Conservation (phyloP, 2,888 invertebrate genomes). For the Harpalus rubripes region DNA sequence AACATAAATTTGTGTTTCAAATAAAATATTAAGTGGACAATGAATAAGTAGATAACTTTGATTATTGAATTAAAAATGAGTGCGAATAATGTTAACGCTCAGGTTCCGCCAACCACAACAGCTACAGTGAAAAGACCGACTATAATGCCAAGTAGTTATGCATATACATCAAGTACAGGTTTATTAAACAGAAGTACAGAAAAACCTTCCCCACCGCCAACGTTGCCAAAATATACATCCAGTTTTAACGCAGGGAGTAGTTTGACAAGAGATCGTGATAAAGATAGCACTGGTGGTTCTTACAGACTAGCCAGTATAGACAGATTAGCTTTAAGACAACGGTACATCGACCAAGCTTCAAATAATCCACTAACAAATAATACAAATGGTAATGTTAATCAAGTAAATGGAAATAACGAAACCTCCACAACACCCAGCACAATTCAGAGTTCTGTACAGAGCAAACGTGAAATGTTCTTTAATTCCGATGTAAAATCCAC, state of each 20-base stretch:
- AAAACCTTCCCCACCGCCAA: slow-evolving; percentile 88
- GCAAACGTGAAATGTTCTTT: slow-evolving; percentile 93
- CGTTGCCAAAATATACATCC: slow-evolving; percentile 88
- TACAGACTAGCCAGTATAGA: slow-evolving; percentile 90
- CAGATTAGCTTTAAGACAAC: slow-evolving; percentile 89
- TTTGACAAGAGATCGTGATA: slow-evolving; percentile 81
- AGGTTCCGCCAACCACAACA: slow-evolving; percentile 74
- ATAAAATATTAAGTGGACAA: slow-evolving; percentile 47
- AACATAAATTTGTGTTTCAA: slow-evolving; percentile 10
- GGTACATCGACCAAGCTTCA: slow-evolving; percentile 85
- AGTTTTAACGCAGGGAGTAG: slow-evolving; percentile 87
- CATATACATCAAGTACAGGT: slow-evolving; percentile 83
- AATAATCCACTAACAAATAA: slow-evolving; percentile 73
- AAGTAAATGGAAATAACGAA: slow-evolving; percentile 75
- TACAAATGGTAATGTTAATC: slow-evolving; percentile 77
- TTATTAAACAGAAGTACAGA: slow-evolving; percentile 80
- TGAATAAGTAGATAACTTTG: slow-evolving; percentile 53
- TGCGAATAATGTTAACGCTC: slow-evolving; percentile 76
- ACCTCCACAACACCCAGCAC: slow-evolving; percentile 75
- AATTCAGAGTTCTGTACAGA: slow-evolving; percentile 85
- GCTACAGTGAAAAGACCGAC: slow-evolving; percentile 77
- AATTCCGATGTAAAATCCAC: slow-evolving; percentile 81
- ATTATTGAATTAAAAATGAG: slow-evolving; percentile 72
- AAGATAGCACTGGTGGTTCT: slow-evolving; percentile 86
- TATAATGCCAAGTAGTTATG: slow-evolving; percentile 81